Percentiles rank a stretch among this genome's conserved stretches.
Evolutionary conservation across 2,888 invertebrate species (phyloP).

Genomic region (Dorcus hopei): DNA sequence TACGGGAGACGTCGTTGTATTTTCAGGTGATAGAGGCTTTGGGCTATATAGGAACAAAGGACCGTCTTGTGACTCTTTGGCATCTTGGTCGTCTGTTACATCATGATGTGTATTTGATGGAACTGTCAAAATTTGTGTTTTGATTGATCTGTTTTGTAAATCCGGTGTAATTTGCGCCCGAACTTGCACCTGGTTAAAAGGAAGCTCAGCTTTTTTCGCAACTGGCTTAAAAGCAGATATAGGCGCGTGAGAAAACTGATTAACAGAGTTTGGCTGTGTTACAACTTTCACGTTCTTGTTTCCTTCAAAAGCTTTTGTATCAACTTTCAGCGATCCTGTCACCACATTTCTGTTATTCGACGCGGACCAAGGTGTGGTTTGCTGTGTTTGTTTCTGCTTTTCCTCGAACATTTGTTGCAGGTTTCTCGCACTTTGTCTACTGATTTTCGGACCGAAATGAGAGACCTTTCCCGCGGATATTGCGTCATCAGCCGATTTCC

Average conservation of each 20-base stretch:
- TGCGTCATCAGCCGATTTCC: conserved; percentile 60
- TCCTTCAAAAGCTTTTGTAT: conserved; percentile 35
- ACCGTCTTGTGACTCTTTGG: conserved; percentile 36
- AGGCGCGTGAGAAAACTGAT: conserved; percentile 74
- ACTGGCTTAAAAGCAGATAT: conserved; percentile 72
- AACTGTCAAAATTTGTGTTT: conserved; percentile 15
- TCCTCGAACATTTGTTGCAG: conserved; percentile 46
- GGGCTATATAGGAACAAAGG: conserved; percentile 46
- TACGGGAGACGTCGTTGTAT: conserved; percentile 17
- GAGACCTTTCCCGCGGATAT: conserved; percentile 35
- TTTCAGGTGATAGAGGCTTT: conserved; percentile 35
- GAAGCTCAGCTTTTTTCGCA: conserved; percentile 29
- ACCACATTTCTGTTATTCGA: conserved; percentile 45
- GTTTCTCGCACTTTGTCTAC: conserved; percentile 41
- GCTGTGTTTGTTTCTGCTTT: conserved; percentile 40
- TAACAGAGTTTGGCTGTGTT: conserved; percentile 61
- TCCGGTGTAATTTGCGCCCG: conserved; percentile 12
- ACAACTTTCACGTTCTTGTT: conserved; percentile 48
- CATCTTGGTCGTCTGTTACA: neutral
- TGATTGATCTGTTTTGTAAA: neutral
- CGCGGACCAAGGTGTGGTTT: conserved; percentile 47
- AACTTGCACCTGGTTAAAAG: conserved; percentile 9
- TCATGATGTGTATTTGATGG: conserved; percentile 50
- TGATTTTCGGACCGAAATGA: conserved; percentile 45
- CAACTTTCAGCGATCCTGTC: conserved; percentile 47